Evolutionary conservation across 2,797 vertebrate genomes (phyloP).

Genomic region (Pachyuromys duprasi): DNA sequence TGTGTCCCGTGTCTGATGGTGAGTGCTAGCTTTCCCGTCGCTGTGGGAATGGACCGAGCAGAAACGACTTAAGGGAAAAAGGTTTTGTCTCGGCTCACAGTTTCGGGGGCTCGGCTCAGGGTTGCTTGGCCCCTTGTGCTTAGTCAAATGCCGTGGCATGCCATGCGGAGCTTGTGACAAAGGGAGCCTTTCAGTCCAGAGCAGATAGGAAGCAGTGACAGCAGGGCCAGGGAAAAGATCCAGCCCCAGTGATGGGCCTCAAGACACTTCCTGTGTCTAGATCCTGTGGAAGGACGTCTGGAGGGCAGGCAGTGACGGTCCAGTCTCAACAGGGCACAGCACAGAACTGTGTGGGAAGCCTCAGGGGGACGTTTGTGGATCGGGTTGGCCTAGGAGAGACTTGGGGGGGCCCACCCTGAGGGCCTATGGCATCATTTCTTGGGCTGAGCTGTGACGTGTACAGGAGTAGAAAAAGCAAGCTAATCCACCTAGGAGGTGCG

Average conservation of each 20-base stretch:
- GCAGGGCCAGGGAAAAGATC: neutral
- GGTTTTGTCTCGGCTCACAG: neutral
- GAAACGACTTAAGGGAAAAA: neutral
- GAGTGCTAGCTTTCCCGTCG: neutral
- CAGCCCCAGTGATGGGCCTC: no score
- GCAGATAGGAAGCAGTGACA: no score
- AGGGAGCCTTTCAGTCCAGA: neutral
- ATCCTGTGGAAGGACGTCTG: neutral
- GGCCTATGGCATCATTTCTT: no score
- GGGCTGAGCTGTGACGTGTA: neutral
- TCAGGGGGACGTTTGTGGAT: neutral
- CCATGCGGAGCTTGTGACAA: neutral
- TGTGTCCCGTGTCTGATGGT: rapidly evolving
- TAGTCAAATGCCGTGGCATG: neutral
- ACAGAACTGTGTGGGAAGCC: neutral
- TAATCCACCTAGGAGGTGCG: neutral
- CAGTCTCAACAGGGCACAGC: neutral
- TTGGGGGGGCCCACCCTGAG: neutral
- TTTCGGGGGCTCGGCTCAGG: neutral
- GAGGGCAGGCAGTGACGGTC: no score
- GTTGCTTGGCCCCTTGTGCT: neutral
- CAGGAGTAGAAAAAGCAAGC: neutral
- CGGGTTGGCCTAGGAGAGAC: neutral
- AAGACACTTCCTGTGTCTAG: neutral
- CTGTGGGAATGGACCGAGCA: neutral